A percentile compares a stretch with the other conserved stretches of the same genome.
Conservation (phyloP, 1,140 invertebrate genomes). For the Orius insidiosus region DNA sequence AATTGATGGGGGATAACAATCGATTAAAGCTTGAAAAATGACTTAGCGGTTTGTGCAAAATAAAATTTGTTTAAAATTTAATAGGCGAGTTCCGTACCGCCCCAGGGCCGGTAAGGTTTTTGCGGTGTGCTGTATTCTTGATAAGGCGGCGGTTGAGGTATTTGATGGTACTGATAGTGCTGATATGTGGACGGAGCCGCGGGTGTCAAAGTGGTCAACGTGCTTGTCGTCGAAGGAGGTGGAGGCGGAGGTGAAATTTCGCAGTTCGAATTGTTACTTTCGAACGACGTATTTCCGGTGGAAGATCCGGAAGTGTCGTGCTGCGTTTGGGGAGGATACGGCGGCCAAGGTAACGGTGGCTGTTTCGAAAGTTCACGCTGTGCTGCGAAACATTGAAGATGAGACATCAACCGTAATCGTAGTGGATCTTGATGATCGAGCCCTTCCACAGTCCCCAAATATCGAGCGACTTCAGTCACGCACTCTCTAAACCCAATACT, state of each 20-base stretch:
- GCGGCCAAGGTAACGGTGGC: conserved; percentile 25
- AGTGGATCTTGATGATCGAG: conserved; percentile 88
- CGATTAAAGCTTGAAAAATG: no score
- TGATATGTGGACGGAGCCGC: conserved; percentile 36
- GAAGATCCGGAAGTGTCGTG: conserved; percentile 19
- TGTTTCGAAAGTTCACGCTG: conserved; percentile 62
- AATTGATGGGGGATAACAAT: no score
- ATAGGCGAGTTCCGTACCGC: conserved; percentile 75
- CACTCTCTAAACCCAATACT: conserved; percentile 91
- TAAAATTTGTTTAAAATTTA: conserved; percentile 21
- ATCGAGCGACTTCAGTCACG: conserved; percentile 82
- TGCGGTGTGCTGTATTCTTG: conserved; percentile 25
- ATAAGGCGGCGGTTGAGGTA: conserved; percentile 14
- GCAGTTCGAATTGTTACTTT: conserved; percentile 17
- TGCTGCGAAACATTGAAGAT: conserved; percentile 83
- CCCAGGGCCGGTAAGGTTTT: conserved; percentile 90
- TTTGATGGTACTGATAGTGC: conserved; percentile 18
- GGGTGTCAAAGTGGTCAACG: conserved; percentile 29
- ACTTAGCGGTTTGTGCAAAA: no score
- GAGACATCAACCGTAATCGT: conserved; percentile 72
- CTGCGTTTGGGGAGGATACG: conserved; percentile 23
- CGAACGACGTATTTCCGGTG: conserved; percentile 22
- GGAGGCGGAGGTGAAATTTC: conserved; percentile 23
- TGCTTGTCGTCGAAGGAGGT: conserved; percentile 26
- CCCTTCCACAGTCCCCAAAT: conserved; percentile 85